Evolutionary conservation across 2,113 vertebrate genomes (phyloP), one percentile per base, ranked within the genome.

Genomic region (Atractosteus spatula): DNA sequence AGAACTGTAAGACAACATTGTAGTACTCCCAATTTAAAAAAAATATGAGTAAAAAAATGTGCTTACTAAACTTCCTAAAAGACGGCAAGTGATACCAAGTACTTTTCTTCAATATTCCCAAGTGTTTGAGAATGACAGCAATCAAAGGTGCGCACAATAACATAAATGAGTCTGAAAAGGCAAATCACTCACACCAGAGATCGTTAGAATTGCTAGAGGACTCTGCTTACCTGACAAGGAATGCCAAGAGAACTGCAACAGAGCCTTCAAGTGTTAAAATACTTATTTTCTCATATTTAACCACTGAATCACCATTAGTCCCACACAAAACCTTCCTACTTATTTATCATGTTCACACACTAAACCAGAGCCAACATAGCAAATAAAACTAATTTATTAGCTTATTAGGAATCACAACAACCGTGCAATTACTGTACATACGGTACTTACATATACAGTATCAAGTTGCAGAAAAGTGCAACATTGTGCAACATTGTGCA

Each of bases 91-190:
- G 45, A 43, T 16, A 8, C 13, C 4, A 8, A 5, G 3, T 3
- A 29, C n/a, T 59, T 67, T 68, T 68, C 29, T 73, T 59, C 54
- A 62, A 62, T 16, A 78, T 73, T 80, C 82, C 78, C 71, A 67
- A 78, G 77, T 75, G 76, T 73, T 74, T 29, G 55, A 55, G 47
- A 74, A 59, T 83, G 85, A 85, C 86, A 83, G 76, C 77, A 82
- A 84, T 82, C 82, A 73, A 83, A 78, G 78, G 73, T 77, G 63
- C 73, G 45, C 70, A 71, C 78, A 79, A 86, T 79, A 83, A 81
- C 82, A 79, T 75, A 76, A 55, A 69, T 77, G 75, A 63, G 69
- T 81, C 78, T 68, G 54, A 74, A 72, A 81, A 76, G 74, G 73
- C 78, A 76, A 76, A 74, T 57, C 74, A 71, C 75, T 79, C 72